Percentiles rank a stretch among this genome's conserved stretches.
These are phyloP conservation scores for Phoenicopterus ruber DNA, from an alignment of 2,113 vertebrate genomes.

Conservation along the genomic window DNA sequence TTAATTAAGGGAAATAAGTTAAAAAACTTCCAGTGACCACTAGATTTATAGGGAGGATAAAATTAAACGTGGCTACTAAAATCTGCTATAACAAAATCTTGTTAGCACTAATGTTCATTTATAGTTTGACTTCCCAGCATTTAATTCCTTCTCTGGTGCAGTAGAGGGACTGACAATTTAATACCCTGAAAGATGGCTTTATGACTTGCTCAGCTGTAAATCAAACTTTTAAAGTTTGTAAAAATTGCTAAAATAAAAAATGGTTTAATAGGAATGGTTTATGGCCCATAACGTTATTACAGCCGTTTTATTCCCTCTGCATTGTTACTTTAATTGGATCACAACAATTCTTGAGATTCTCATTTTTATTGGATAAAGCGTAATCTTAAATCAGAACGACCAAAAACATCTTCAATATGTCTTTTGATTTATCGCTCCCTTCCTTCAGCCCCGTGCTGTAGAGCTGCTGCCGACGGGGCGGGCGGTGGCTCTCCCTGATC, in stretches of 20 bases:
- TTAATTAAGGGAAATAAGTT: conserved; percentile 73
- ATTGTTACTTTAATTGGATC: conserved; percentile 81
- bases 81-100: conserved; percentile 75
- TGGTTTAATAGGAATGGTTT: conserved; percentile 84
- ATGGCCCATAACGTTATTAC: conserved; percentile 81
- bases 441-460: background rate
- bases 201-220: conserved; percentile 70
- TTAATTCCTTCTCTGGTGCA: conserved; percentile 73
- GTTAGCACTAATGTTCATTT: conserved; percentile 81
- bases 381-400: conserved; percentile 73
- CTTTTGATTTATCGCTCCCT: conserved; percentile 45
- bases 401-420: conserved; percentile 63
- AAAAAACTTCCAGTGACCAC: conserved; percentile 43
- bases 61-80: conserved; percentile 76
- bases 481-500: background rate
- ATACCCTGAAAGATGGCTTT: conserved; percentile 75
- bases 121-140: conserved; percentile 76
- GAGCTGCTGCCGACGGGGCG: background rate
- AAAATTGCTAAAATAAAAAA: conserved; percentile 84
- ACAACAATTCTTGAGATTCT: conserved; percentile 71
- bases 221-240: conserved; percentile 83
- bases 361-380: conserved; percentile 65
- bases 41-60: conserved; percentile 76
- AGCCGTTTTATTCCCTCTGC: conserved; percentile 77
- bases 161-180: conserved; percentile 73